Evolutionary conservation across 2,113 vertebrate species (phyloP), one percentile per base, ranked within the genome.

Genomic region (Aegotheles bennettii): DNA sequence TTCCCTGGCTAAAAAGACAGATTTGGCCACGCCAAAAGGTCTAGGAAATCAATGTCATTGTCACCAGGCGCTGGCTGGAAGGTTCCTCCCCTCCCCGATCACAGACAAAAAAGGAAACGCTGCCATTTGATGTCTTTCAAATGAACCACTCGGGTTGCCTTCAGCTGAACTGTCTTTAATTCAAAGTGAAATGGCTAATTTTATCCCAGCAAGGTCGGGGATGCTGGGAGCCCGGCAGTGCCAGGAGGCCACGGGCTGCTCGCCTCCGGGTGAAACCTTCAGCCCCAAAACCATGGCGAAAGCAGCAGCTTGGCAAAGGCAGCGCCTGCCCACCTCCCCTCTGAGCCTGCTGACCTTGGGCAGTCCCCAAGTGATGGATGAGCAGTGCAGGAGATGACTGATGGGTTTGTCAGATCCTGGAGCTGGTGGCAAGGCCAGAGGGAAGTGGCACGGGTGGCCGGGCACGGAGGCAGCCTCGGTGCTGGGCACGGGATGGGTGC

Each of bases 31-130:
- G 3, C 63, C 36, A 42, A 94, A 90, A 93, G 92, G 82, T 84
- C 88, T 79, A 40, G 75, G 88, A 90, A 96, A 94, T 96, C 95
- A 93, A 86, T 96, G 95, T 92, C 94, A 90, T 80, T 95, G 94
- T 95, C 95, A 90, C 67, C 88, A 82, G 90, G 88, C 56, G 1
- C 78, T 61, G 95, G 48, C 90, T 93, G 92, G 70, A 68, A 92
- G 88, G 90, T 85, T 71, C 84, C 75, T 67, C 77, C 93, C 87
- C 84, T 87, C 95, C 85, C 53, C 15, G 6, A 26, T 57, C 2
- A 3, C 70, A 60, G 84, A 82, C 65, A 59, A 47, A 77, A 85
- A 91, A 85, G 88, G 79, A 51, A 85, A 87, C 16, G 53, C 88
- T 94, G 92, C 67, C 85, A 36, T 86, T 65, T 77, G 92, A 93